These are phyloP conservation scores for Suricata suricatta DNA, from an alignment of 2,113 vertebrate species.

Conservation along the genomic window DNA sequence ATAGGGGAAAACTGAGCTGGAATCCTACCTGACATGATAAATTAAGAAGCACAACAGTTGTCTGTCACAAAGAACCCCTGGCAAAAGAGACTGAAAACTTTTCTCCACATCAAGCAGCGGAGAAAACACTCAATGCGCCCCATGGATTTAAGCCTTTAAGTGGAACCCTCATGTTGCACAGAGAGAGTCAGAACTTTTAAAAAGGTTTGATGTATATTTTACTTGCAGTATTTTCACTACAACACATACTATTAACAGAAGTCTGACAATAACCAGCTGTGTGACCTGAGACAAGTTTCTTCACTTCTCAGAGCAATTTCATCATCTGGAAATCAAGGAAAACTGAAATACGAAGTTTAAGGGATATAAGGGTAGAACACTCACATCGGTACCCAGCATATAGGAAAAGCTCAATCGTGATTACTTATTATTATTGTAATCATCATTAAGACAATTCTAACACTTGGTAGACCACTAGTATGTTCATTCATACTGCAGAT, in stretches of 20 bases:
- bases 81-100: not conserved
- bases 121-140: not conserved
- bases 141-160: not conserved
- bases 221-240: not conserved
- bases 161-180: not conserved
- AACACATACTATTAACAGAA: not conserved
- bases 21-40: not conserved
- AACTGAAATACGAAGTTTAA: not conserved
- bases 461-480: not conserved
- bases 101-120: not conserved
- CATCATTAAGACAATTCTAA: not conserved
- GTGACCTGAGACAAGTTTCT: not conserved
- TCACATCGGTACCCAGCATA: not conserved
- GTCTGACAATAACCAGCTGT: not conserved
- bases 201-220: not conserved
- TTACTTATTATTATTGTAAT: not conserved
- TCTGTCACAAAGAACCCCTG: not conserved
- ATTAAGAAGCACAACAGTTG: not conserved
- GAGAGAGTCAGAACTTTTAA: not conserved
- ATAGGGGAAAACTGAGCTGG: not conserved
- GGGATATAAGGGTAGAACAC: not conserved
- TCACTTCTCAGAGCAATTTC: not conserved
- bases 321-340: not conserved
- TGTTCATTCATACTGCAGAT: not conserved
- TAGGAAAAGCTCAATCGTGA: not conserved